These are phyloP conservation scores for Lordiphosa collinella DNA, from an alignment of 1,140 invertebrate genomes.

Conservation along the genomic window DNA sequence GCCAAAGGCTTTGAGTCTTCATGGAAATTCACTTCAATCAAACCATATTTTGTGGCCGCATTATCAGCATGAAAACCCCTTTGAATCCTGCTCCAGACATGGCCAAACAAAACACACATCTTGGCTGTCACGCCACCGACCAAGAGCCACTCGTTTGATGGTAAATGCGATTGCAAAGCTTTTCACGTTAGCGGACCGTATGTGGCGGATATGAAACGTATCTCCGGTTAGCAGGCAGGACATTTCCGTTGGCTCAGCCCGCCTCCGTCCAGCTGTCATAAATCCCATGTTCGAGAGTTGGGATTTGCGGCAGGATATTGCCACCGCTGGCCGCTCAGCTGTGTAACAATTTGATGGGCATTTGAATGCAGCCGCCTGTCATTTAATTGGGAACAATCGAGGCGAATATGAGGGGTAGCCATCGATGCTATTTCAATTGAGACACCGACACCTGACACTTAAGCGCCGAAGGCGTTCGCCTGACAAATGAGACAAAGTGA, in stretches of 20 bases:
- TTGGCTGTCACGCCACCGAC: constrained; percentile 52
- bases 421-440: constrained; percentile 52
- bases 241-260: constrained; percentile 58
- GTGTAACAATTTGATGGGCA: constrained; percentile 70
- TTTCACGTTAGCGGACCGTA: constrained; percentile 13
- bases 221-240: constrained; percentile 79
- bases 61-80: constrained; percentile 40
- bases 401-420: constrained; percentile 5
- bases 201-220: constrained; percentile 78
- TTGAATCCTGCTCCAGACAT: constrained; percentile 15
- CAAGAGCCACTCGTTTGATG: constrained; percentile 48
- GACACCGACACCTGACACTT: constrained; percentile 71
- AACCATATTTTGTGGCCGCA: constrained; percentile 21
- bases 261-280: constrained; percentile 63
- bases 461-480: constrained; percentile 64
- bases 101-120: constrained; percentile 55
- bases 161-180: constrained; percentile 21
- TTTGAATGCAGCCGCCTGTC: constrained; percentile 67
- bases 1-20: constrained; percentile 16
- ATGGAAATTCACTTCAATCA: constrained; percentile 47
- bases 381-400: constrained; percentile 34
- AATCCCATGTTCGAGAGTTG: constrained; percentile 52
- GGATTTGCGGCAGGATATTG: constrained; percentile 68
- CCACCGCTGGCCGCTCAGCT: constrained; percentile 44
- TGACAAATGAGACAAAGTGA: constrained; percentile 79